Base-by-base conservation (phyloP, 1,140 invertebrate species). In the Rhopalosiphum maidis region DNA sequence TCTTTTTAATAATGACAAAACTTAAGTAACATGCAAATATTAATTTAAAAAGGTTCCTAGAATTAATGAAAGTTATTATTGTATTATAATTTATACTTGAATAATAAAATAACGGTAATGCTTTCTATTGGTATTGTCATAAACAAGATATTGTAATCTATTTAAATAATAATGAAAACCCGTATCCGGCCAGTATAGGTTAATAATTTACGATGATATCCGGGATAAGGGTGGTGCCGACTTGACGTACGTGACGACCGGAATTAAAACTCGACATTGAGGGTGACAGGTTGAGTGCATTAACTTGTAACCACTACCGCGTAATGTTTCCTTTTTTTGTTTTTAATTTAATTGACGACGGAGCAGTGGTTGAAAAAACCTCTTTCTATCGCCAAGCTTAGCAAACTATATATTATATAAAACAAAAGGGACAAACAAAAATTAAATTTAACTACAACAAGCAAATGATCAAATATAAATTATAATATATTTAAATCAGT, bases 271-370 rank as follows among this genome's bases (percentile, higher is more conserved):
- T 88, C 48, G 88, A 90, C 88, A 22, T 35, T 54, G 35, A 55
- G 48, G 51, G 37, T 30, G 88, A 90, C 88, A 90, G 88, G 51
- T 90, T 90, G 54, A 90, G 88, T 90, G 88, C 88, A 90, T 90
- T 60, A 90, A 60, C 88, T 60, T 90, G 88, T 90, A 37, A 60
- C 54, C 15, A 51, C 87, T 51, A 51, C 87, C 46, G 46, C n/a
- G 86, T 48, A 88, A 88, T 35, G 87, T 51, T 88, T 88, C 48
- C 87, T 35, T 51, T 51, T 51, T 88, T 51, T 51, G 87, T 88
- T 51, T 88, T 88, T 51, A 88, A 88, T 88, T 88, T 88, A 88
- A 88, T 88, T 11, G 48, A 48, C n/a, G 46, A 35, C 60, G n/a
- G 25, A 48, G 25, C 46, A 46, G 43, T 30, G n/a, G 9, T 35